These are phyloP conservation scores for Chaetodon auriga DNA, from an alignment of 2,113 vertebrate species.

Conservation along the genomic window DNA sequence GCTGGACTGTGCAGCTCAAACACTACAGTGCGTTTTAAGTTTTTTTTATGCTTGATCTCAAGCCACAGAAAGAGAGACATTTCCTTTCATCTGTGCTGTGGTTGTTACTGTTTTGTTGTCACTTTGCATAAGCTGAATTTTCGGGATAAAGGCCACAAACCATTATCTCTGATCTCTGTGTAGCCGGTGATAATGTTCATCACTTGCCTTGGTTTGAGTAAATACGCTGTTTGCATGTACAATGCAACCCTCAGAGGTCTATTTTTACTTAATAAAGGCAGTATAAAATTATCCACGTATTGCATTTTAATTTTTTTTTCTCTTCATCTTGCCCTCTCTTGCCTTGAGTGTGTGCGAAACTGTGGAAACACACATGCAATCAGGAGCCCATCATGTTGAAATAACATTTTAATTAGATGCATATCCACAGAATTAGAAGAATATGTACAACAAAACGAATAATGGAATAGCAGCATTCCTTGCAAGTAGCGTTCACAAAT, in stretches of 20 bases:
- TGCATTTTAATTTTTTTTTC: background rate
- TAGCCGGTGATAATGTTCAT: constrained; percentile 56
- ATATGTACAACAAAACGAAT: constrained; percentile 43
- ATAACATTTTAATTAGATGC: constrained; percentile 63
- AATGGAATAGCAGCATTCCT: constrained; percentile 65
- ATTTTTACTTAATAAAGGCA: constrained; percentile 85
- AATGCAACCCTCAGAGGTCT: constrained; percentile 78
- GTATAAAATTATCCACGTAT: constrained; percentile 44
- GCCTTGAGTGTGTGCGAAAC: background rate
- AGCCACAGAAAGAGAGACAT: constrained; percentile 41
- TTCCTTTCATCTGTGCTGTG: constrained; percentile 43
- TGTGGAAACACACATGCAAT: background rate
- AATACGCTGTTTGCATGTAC: constrained; percentile 74
- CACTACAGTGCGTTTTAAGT: constrained; percentile 33
- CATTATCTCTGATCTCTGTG: constrained; percentile 52
- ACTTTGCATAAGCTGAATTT: constrained; percentile 71
- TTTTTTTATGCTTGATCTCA: constrained; percentile 51
- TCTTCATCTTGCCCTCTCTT: background rate
- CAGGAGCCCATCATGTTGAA: constrained; percentile 11
- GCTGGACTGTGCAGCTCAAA: constrained; percentile 61
- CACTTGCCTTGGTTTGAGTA: constrained; percentile 59
- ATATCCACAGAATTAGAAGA: constrained; percentile 49
- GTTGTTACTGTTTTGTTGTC: constrained; percentile 54
- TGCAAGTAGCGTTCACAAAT: constrained; percentile 35
- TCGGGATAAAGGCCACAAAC: constrained; percentile 53